phyloP scores from a whole-genome alignment of 1,140 invertebrate species.

The Zaprionus tsacasi region DNA sequence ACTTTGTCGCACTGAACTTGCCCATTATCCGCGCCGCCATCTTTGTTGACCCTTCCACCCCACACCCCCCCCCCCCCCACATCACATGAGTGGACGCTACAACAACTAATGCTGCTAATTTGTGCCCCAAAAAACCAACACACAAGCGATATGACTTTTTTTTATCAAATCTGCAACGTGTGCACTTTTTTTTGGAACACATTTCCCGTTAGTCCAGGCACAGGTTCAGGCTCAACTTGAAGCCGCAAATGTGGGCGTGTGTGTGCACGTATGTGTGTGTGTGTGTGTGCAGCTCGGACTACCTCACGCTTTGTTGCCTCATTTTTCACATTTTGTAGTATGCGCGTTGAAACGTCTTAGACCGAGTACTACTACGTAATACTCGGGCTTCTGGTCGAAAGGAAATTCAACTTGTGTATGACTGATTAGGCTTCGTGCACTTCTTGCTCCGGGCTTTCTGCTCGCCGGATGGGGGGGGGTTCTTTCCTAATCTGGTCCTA shows the following conservation, averaged over 20 bases:
- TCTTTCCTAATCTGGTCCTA: too few relatives aligned
- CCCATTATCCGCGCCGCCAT: constrained; percentile 51
- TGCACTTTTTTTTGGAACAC: constrained; percentile 13
- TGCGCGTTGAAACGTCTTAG: too few relatives aligned
- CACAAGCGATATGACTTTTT: constrained; percentile 1
- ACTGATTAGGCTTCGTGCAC: too few relatives aligned
- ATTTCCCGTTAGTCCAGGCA: constrained; percentile 16
- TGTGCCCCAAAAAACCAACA: constrained; percentile 50
- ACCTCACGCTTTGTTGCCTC: constrained; percentile 56
- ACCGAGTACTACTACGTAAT: too few relatives aligned
- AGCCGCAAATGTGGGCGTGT: constrained; percentile 6
- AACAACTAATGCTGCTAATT: constrained; percentile 67
- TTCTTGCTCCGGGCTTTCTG: too few relatives aligned
- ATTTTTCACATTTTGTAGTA: constrained; percentile 76
- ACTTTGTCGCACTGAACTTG: constrained; percentile 61
- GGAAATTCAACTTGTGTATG: too few relatives aligned
- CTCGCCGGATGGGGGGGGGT: too few relatives aligned
- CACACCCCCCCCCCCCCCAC: background rate
- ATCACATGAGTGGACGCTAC: background rate
- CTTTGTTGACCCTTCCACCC: too few relatives aligned
- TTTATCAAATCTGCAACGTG: background rate
- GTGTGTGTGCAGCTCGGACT: constrained; percentile 14
- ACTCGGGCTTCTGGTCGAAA: too few relatives aligned
- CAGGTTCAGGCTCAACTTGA: constrained; percentile 3
- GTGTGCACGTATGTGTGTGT: background rate